phyloP scores from a whole-genome alignment of 2,888 invertebrate species.

The Ellobium chinense region DNA sequence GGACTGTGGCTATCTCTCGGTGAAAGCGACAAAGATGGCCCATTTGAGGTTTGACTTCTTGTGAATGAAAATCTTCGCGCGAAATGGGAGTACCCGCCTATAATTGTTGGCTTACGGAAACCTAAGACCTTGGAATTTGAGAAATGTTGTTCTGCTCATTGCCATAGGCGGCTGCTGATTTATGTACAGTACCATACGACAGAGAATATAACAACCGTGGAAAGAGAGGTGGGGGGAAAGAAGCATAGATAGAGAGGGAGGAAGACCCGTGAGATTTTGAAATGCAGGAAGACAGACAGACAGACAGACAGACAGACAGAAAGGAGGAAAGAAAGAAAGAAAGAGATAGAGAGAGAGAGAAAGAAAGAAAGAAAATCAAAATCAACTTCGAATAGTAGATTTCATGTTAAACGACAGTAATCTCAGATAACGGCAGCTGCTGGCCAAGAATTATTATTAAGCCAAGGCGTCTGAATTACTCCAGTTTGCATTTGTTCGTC shows the following conservation, averaged over 20 bases:
- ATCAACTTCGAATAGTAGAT: too few relatives aligned
- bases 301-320: not conserved
- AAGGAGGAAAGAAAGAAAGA: not conserved
- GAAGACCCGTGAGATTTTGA: not conserved
- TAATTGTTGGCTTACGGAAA: conserved; percentile 11
- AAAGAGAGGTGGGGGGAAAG: too few relatives aligned
- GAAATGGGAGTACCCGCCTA: not conserved
- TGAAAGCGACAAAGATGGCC: not conserved
- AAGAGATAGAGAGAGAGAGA: not conserved
- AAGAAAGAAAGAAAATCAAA: too few relatives aligned
- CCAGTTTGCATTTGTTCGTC: too few relatives aligned
- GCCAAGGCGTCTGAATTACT: too few relatives aligned
- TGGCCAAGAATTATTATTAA: too few relatives aligned
- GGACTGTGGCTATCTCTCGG: too few relatives aligned
- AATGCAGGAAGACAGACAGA: not conserved
- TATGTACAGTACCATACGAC: not conserved
- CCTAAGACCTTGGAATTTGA: not conserved
- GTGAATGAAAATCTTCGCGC: not conserved
- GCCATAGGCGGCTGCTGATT: not conserved
- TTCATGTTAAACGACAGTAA: too few relatives aligned
- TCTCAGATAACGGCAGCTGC: too few relatives aligned
- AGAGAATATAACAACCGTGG: not conserved
- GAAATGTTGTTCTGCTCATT: not conserved
- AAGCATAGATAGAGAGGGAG: not conserved
- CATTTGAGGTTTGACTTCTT: not conserved